Percentiles rank a stretch among this genome's conserved stretches.
Conservation (phyloP, 2,888 invertebrate species). For the Iselma pallidipennis region DNA sequence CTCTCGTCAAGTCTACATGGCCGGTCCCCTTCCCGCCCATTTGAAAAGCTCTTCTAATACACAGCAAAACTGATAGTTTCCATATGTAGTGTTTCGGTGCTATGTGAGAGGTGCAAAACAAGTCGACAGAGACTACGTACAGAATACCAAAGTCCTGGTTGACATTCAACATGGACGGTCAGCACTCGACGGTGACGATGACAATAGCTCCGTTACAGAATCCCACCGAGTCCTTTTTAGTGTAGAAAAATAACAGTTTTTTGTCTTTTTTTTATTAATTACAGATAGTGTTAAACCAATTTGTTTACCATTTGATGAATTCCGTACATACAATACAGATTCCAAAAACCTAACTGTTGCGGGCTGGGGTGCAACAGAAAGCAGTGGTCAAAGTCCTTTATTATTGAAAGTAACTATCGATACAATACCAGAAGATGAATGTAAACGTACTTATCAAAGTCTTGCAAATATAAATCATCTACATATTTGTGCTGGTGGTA, state of each 20-base stretch:
- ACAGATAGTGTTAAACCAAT: slow-evolving; percentile 54
- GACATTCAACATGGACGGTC: neutral
- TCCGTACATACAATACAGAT: slow-evolving; percentile 25
- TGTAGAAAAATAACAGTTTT: too few relatives aligned
- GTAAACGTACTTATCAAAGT: slow-evolving; percentile 42
- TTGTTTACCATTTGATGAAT: slow-evolving; percentile 54
- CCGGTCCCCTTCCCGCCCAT: too few relatives aligned
- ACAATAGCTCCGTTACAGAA: neutral
- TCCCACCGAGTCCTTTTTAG: too few relatives aligned
- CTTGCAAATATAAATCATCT: slow-evolving; percentile 34
- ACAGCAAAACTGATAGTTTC: too few relatives aligned
- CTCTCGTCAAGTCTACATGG: too few relatives aligned
- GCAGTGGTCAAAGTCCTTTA: slow-evolving; percentile 30
- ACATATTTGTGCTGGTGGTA: slow-evolving; percentile 70
- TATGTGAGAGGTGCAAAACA: too few relatives aligned
- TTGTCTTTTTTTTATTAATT: slow-evolving; percentile 21
- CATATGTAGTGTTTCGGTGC: neutral
- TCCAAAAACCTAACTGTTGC: slow-evolving; percentile 62
- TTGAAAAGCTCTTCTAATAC: too few relatives aligned
- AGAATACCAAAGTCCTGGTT: too few relatives aligned
- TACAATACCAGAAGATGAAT: slow-evolving; percentile 35
- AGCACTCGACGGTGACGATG: neutral
- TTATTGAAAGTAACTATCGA: slow-evolving; percentile 42
- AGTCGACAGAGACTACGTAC: too few relatives aligned
- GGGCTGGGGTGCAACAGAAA: slow-evolving; percentile 66